Conservation (phyloP, 1,140 invertebrate genomes). For the Colletes gigas region DNA sequence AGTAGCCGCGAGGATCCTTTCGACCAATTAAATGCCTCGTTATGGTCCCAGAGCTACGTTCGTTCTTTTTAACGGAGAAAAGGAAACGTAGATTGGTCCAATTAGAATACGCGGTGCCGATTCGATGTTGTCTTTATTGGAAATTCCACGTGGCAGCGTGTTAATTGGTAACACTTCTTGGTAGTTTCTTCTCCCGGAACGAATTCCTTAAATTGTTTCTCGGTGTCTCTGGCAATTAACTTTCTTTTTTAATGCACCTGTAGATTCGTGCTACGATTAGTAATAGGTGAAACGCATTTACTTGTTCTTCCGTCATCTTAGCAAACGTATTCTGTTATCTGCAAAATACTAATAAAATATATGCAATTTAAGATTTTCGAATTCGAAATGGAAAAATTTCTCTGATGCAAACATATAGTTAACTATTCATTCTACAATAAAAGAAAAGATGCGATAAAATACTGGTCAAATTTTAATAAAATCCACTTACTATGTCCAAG, state of each 20-base stretch:
- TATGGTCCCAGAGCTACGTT: constrained; percentile 16
- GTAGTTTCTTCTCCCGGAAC: neutral
- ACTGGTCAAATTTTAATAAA: too few relatives aligned
- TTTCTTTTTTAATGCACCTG: neutral
- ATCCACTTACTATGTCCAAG: too few relatives aligned
- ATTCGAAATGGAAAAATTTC: too few relatives aligned
- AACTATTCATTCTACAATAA: too few relatives aligned
- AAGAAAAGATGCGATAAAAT: too few relatives aligned
- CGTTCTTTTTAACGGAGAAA: neutral
- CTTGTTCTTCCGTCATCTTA: too few relatives aligned
- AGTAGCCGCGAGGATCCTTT: constrained; percentile 2
- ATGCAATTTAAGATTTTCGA: too few relatives aligned
- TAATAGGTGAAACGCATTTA: too few relatives aligned
- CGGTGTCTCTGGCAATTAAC: neutral
- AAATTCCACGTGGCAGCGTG: constrained; percentile 6
- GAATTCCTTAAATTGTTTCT: neutral
- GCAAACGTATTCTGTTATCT: too few relatives aligned
- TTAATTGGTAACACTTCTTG: constrained; percentile 3
- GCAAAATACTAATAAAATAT: too few relatives aligned
- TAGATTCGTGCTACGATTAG: too few relatives aligned
- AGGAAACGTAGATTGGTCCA: neutral
- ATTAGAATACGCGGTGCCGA: neutral
- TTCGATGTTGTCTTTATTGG: constrained; percentile 21
- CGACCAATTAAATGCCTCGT: constrained; percentile 49
- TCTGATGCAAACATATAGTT: too few relatives aligned